Evolutionary conservation across 2,113 vertebrate species (phyloP).

Genomic region (Elephas maximus): DNA sequence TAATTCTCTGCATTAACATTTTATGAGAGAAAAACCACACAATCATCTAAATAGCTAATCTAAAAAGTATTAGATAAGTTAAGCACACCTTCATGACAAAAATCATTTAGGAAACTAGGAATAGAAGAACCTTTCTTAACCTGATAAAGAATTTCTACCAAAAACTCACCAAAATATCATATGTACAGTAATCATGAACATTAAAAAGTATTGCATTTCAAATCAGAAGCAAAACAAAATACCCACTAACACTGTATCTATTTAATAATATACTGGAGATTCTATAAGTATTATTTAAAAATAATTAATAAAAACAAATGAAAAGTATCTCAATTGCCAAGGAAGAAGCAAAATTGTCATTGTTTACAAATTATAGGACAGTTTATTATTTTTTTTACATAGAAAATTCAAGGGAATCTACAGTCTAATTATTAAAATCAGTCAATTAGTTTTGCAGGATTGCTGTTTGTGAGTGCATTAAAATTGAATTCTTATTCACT

Average conservation of each 20-base stretch:
- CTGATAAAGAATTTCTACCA: not conserved
- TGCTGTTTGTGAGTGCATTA: not conserved
- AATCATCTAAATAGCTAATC: conserved; percentile 10
- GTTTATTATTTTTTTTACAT: too few relatives aligned
- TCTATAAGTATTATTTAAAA: conserved; percentile 6
- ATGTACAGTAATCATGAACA: not conserved
- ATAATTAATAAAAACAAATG: conserved; percentile 24
- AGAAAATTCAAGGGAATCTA: not conserved
- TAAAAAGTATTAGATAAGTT: conserved; percentile 43
- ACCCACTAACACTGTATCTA: not conserved
- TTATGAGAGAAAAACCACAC: conserved; percentile 25
- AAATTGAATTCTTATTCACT: not conserved
- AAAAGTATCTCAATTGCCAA: too few relatives aligned
- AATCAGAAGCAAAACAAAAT: conserved; percentile 37
- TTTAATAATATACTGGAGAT: conserved; percentile 22
- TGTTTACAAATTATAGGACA: too few relatives aligned
- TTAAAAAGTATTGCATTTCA: conserved; percentile 26
- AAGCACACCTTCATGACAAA: not conserved
- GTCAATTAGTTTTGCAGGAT: not conserved
- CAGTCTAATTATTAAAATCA: conserved; percentile 6
- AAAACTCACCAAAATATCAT: not conserved
- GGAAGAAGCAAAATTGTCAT: too few relatives aligned
- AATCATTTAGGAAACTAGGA: not conserved
- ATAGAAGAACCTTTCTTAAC: not conserved
- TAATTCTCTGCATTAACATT: conserved; percentile 2